Evolutionary conservation across 2,888 invertebrate species (phyloP).

Genomic region (Yponomeuta plumbellus): DNA sequence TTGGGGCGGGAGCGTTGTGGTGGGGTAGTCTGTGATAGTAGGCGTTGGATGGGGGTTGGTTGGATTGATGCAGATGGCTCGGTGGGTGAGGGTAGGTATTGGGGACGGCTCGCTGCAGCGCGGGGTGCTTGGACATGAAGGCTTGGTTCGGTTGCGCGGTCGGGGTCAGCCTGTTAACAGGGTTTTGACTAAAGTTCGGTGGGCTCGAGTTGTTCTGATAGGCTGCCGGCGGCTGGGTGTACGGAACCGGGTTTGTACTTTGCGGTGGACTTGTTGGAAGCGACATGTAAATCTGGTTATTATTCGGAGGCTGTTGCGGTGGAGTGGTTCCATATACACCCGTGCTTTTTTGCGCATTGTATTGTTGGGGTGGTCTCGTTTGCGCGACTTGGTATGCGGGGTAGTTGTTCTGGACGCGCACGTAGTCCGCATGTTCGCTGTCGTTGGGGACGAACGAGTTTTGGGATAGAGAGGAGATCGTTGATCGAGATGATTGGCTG

Average conservation of each 20-base stretch:
- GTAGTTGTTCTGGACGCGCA: slow-evolving; percentile 54
- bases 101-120: slow-evolving; percentile 49
- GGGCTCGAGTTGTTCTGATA: slow-evolving; percentile 58
- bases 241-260: slow-evolving; percentile 54
- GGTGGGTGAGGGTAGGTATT: slow-evolving; percentile 60
- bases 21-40: slow-evolving; percentile 63
- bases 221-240: slow-evolving; percentile 56
- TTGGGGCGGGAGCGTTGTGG: slow-evolving; percentile 35
- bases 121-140: slow-evolving; percentile 48
- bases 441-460: slow-evolving; percentile 55
- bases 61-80: slow-evolving; percentile 50
- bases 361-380: slow-evolving; percentile 54
- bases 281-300: slow-evolving; percentile 57
- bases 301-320: slow-evolving; percentile 38
- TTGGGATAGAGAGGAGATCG: slow-evolving; percentile 67
- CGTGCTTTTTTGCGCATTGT: slow-evolving; percentile 50
- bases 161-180: slow-evolving; percentile 60
- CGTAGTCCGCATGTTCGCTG: slow-evolving; percentile 54
- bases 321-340: slow-evolving; percentile 52
- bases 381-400: slow-evolving; percentile 56
- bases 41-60: slow-evolving; percentile 57
- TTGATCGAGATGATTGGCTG: slow-evolving; percentile 70
- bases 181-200: slow-evolving; percentile 63
- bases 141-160: slow-evolving; percentile 46
- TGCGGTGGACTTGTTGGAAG: slow-evolving; percentile 48